Base-by-base conservation (phyloP, 2,797 vertebrate genomes). In the Philypnodon macrostomus region DNA sequence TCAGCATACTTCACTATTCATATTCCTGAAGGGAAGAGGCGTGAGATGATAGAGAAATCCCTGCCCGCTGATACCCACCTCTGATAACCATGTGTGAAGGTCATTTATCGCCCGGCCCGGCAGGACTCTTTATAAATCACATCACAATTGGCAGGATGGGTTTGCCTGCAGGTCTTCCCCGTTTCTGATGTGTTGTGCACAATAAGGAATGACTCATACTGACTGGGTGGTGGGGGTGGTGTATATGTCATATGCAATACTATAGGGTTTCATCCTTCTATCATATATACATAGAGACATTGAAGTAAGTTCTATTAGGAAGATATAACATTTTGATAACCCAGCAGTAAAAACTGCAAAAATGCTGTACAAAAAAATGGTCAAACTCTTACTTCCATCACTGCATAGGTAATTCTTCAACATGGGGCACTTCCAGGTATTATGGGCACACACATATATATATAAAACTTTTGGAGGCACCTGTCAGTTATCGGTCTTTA, bases 11-110 rank as follows among this genome's bases (percentile, higher is more conserved):
- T 65, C 67, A 71, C 39, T 21, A 50, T 36, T 65, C 53, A 54
- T 13, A 37, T 41, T 68, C 63, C 42, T 55, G 29, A 73, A 84
- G 64, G 32, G 8, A 35, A 48, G 62, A 67, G 34, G 58, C 75
- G 74, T 76, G 59, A n/a, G n/a, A n/a, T 38, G 80, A 77, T 81
- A 80, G 67, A 34, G 70, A 82, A 80, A 81, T 76, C 78, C 67
- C 68, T 80, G 81, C 85, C 82, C 77, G 36, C 65, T 78, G 84
- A 85, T 81, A 76, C 85, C 81, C 85, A 64, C 67, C 77, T 87
- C 78, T 72, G 85, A 86, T 88, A 86, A 82, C 73, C 68, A 68
- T 60, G 75, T 83, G 85, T 85, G 84, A 89, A 90, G 89, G 87
- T 89, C 85, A 78, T 86, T 84, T 79, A 75, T 82, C 69, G 78